Evolutionary conservation across 2,113 vertebrate genomes (phyloP).

Genomic region (Pavo muticus): DNA sequence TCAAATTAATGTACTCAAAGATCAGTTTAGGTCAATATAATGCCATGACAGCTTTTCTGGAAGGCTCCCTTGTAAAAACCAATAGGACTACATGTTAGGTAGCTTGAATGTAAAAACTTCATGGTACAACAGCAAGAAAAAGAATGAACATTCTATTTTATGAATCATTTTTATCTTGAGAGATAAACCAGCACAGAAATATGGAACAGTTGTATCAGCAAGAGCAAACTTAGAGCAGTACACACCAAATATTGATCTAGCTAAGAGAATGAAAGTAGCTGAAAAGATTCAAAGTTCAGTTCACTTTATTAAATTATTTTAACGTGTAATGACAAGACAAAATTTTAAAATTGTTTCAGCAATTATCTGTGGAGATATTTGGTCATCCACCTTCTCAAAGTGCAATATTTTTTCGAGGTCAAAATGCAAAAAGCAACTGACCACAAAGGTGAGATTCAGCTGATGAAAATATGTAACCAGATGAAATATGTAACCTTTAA

Average conservation of each 20-base stretch:
- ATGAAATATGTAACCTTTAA: not conserved
- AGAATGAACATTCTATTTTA: not conserved
- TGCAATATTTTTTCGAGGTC: not conserved
- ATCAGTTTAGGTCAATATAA: not conserved
- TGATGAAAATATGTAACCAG: slow-evolving; percentile 2
- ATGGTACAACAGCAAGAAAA: not conserved
- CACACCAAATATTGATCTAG: not conserved
- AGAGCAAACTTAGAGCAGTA: not conserved
- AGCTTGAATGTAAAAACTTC: not conserved
- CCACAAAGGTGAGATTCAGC: not conserved
- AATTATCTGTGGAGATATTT: not conserved
- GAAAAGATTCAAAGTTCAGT: not conserved
- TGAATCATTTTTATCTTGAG: not conserved
- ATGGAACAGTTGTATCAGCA: not conserved
- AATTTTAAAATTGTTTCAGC: not conserved
- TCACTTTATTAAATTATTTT: not conserved
- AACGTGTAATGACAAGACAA: not conserved
- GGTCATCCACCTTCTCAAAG: not conserved
- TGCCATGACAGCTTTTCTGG: not conserved
- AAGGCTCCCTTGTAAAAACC: not conserved
- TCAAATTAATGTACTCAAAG: not conserved
- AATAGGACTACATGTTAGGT: not conserved
- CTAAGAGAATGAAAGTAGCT: not conserved
- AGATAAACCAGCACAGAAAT: not conserved
- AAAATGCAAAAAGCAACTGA: not conserved